phyloP scores from a whole-genome alignment of 37 sponge, comb jelly and placozoan genomes.

The Halisarca cf. caerulea region DNA sequence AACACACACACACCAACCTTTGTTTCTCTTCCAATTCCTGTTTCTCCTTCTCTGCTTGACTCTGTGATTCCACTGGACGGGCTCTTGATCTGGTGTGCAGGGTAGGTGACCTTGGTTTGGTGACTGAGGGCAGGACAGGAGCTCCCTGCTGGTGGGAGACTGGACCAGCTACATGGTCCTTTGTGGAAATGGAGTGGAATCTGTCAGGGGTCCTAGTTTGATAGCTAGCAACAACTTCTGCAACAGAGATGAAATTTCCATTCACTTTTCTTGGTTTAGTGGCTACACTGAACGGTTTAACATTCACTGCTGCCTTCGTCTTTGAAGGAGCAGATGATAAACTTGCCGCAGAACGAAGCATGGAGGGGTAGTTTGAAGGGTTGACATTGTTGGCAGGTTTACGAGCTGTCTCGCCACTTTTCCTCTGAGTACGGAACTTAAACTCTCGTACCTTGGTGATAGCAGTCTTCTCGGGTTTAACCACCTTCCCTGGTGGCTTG shows the following conservation, averaged over 20 bases:
- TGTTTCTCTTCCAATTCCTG: conserved; percentile 51
- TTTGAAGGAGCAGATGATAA: neutral
- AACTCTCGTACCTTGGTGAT: conserved; percentile 61
- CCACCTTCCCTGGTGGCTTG: conserved; percentile 28
- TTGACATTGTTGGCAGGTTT: neutral
- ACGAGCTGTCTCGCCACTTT: neutral
- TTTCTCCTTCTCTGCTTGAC: conserved; percentile 67
- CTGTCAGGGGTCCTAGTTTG: conserved; percentile 66
- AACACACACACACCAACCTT: conserved; percentile 28
- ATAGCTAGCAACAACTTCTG: conserved; percentile 53
- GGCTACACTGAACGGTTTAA: conserved; percentile 68
- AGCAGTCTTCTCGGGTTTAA: neutral
- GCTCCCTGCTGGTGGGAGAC: neutral
- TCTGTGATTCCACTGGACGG: conserved; percentile 36
- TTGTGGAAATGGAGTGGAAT: conserved; percentile 25
- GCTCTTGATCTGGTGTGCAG: conserved; percentile 43
- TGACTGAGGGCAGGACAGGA: neutral
- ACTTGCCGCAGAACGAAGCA: conserved; percentile 29
- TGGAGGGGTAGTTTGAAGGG: conserved; percentile 29
- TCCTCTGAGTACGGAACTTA: conserved; percentile 35
- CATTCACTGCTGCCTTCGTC: conserved; percentile 20
- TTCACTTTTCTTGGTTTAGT: conserved; percentile 4
- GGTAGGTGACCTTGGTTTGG: conserved; percentile 62
- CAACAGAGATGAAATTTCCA: conserved; percentile 27
- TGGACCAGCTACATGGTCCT: neutral